Evolutionary conservation across 2,797 vertebrate species (phyloP).

Genomic region (Pteronotus mesoamericanus): DNA sequence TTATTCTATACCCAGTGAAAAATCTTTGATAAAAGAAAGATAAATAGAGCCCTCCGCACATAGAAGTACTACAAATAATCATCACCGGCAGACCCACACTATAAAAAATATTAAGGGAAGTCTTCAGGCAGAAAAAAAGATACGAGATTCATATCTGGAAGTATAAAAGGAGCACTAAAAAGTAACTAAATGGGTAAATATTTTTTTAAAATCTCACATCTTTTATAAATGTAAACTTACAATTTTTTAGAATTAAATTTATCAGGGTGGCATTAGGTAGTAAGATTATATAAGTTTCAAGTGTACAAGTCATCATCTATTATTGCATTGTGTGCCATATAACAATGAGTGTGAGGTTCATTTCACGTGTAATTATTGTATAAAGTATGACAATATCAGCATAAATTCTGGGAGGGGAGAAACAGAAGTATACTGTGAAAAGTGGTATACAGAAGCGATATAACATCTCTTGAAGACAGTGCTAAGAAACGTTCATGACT

Average conservation of each 20-base stretch:
- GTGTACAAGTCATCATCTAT: background rate
- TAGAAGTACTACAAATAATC: background rate
- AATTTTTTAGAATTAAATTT: background rate
- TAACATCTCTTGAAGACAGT: background rate
- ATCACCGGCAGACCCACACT: background rate
- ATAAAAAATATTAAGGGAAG: background rate
- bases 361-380: background rate
- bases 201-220: background rate
- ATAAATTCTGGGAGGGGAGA: background rate
- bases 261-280: background rate
- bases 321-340: background rate
- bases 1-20: background rate
- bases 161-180: background rate
- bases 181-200: background rate
- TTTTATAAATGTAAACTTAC: background rate
- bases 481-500: background rate
- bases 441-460: background rate
- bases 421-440: background rate
- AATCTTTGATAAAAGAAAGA: background rate
- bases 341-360: background rate
- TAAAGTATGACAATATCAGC: background rate
- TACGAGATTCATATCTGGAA: background rate
- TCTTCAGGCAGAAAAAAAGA: background rate
- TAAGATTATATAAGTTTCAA: background rate
- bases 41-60: background rate